These are phyloP conservation scores for Oligia latruncula DNA, from an alignment of 2,888 invertebrate genomes.

Conservation along the genomic window DNA sequence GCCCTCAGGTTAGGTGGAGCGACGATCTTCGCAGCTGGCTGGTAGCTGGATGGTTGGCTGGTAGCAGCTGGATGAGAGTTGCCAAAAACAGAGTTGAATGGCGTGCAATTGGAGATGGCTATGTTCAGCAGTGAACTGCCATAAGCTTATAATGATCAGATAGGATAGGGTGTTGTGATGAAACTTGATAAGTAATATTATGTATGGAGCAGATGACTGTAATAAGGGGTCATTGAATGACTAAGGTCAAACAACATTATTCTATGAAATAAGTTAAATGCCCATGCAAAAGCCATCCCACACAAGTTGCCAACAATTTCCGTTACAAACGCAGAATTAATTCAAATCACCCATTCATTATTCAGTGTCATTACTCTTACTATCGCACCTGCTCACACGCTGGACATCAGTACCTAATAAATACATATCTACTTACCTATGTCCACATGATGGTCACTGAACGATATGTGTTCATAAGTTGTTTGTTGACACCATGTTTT, in stretches of 20 bases:
- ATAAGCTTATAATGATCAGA: background rate
- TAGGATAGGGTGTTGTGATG: background rate
- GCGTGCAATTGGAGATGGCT: background rate
- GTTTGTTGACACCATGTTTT: conserved; percentile 46
- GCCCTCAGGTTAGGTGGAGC: background rate
- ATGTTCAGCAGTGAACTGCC: background rate
- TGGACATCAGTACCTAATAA: conserved; percentile 34
- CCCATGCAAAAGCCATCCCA: conserved; percentile 35
- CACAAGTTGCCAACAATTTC: conserved; percentile 43
- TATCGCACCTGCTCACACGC: conserved; percentile 56
- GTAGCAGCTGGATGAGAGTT: background rate
- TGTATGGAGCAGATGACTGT: background rate
- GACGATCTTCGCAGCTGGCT: background rate
- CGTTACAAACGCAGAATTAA: conserved; percentile 55
- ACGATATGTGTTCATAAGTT: conserved; percentile 67
- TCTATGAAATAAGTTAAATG: conserved; percentile 12
- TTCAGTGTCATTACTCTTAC: conserved; percentile 57
- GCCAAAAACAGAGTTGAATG: background rate
- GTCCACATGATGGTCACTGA: conserved; percentile 69
- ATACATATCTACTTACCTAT: conserved; percentile 23
- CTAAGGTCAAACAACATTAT: conserved; percentile 1
- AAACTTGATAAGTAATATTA: background rate
- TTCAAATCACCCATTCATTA: conserved; percentile 58
- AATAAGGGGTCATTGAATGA: background rate
- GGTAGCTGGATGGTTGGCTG: background rate